Conservation (phyloP, 1,140 invertebrate genomes). For the Whitmania pigra region DNA sequence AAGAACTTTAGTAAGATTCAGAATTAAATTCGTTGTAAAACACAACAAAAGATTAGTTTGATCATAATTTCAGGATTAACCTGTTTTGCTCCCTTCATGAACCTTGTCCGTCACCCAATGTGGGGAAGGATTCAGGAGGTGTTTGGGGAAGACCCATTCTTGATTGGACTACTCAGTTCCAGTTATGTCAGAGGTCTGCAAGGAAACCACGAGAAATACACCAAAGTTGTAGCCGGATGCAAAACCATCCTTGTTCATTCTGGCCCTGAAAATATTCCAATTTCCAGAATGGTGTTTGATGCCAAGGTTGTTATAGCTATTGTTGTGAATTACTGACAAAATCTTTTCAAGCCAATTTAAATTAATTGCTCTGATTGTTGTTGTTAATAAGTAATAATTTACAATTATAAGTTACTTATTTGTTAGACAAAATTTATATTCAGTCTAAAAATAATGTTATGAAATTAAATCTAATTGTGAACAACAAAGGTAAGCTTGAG, state of each 20-base stretch:
- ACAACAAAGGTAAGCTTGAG: constrained; percentile 26
- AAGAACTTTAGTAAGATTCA: background rate
- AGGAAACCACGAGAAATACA: constrained; percentile 33
- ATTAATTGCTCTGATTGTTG: too few species aligned
- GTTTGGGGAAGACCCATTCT: constrained; percentile 40
- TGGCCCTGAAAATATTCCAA: constrained; percentile 39
- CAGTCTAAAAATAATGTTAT: too few species aligned
- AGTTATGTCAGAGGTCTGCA: constrained; percentile 36
- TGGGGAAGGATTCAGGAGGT: constrained; percentile 41
- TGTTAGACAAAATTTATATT: too few species aligned
- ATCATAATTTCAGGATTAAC: constrained; percentile 29
- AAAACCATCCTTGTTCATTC: constrained; percentile 38
- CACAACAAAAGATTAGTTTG: background rate
- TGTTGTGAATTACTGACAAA: too few species aligned
- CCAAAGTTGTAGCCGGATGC: constrained; percentile 34
- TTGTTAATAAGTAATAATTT: too few species aligned
- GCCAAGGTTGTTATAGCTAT: constrained; percentile 29
- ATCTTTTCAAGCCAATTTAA: too few species aligned
- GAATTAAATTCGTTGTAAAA: background rate
- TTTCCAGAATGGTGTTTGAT: constrained; percentile 33
- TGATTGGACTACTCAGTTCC: constrained; percentile 31
- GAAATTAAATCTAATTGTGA: too few species aligned
- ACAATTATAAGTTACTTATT: too few species aligned
- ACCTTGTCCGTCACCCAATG: constrained; percentile 37
- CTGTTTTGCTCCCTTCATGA: constrained; percentile 40